Evolutionary conservation across 2,888 invertebrate species (phyloP), one percentile per base, ranked within the genome.

Genomic region (Pandemis corylana): DNA sequence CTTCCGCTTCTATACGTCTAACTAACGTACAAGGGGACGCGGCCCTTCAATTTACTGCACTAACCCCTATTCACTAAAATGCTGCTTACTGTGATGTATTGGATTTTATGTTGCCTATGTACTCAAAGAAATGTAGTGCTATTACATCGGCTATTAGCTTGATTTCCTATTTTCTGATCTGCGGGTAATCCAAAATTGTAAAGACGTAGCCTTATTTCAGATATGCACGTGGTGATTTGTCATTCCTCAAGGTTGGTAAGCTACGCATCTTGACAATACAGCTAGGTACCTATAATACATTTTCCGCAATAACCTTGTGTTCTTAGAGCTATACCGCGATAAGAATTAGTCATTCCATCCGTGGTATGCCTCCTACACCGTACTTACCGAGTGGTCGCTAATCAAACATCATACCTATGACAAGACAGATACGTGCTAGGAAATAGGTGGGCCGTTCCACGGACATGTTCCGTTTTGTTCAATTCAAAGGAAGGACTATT

Each of bases 261-360:
- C 76, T 78, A 80, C 78, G 78, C 78, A 65, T 67, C 65, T 72
- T 65, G 67, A 65, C 61, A 66, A 62, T 67, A 73, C 66, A 59
- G 61, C 28, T 69, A 20, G 20, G 20, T 20, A 20, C 20, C 20
- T 20, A 76, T 75, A 76, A 78, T 85, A 87, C 88, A 87, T 89
- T 90, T 90, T 88, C 89, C 89, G 84, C 80, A 78, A 77, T 79
- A 85, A 85, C 91, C 88, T 89, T 90, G 87, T 10, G 49, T 15
- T 69, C 64, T 53, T 66, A 74, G 83, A 81, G 79, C 75, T 80
- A 77, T 81, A 76, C 71, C 78, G 80, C 85, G 90, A 90, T 89
- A 90, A 89, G 81, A 81, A 87, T 89, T 89, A 89, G 85, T 90
- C 89, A 88, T 85, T 77, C 78, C 66, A 76, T 62, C 74, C 69